phyloP scores from a whole-genome alignment of 1,140 invertebrate genomes.

The Oscheius sp. region DNA sequence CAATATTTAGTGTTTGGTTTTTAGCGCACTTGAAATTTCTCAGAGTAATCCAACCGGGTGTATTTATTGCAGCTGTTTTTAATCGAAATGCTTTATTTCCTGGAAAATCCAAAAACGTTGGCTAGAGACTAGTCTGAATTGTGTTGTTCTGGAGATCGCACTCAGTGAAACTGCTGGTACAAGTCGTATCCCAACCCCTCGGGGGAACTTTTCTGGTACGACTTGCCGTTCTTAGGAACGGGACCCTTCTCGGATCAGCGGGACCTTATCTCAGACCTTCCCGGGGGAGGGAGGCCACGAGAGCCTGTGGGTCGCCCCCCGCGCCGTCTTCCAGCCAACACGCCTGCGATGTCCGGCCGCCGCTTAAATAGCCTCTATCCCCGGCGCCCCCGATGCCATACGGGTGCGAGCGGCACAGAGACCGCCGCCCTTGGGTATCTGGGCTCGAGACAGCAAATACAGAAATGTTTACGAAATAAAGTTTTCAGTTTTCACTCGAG shows the following conservation, averaged over 20 bases:
- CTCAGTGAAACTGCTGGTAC: conserved; percentile 9
- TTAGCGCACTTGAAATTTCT: not conserved
- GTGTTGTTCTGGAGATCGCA: conserved; percentile 37
- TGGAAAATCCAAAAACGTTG: conserved; percentile 24
- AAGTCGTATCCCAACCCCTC: conserved; percentile 2
- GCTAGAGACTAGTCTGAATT: conserved; percentile 43
- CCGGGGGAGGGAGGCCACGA: conserved; percentile 13
- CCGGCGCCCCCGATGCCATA: too few species aligned
- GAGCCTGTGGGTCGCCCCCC: conserved; percentile 15
- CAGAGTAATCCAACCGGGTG: not conserved
- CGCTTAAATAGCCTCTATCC: too few species aligned
- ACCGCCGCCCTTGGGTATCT: too few species aligned
- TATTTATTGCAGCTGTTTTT: not conserved
- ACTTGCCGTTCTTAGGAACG: conserved; percentile 4
- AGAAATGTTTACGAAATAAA: too few species aligned
- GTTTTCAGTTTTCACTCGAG: too few species aligned
- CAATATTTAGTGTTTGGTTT: not conserved
- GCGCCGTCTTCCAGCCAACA: conserved; percentile 15
- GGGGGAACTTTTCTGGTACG: conserved; percentile 17
- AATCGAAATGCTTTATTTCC: not conserved
- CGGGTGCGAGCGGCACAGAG: too few species aligned
- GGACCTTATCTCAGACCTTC: conserved; percentile 28
- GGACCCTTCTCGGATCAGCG: not conserved
- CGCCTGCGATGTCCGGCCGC: too few species aligned
- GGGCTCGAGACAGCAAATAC: too few species aligned